A percentile compares a stretch with the other conserved stretches of the same genome.
These are phyloP conservation scores for Pseudanteris insignis DNA, from an alignment of 2,888 invertebrate genomes.

Conservation along the genomic window DNA sequence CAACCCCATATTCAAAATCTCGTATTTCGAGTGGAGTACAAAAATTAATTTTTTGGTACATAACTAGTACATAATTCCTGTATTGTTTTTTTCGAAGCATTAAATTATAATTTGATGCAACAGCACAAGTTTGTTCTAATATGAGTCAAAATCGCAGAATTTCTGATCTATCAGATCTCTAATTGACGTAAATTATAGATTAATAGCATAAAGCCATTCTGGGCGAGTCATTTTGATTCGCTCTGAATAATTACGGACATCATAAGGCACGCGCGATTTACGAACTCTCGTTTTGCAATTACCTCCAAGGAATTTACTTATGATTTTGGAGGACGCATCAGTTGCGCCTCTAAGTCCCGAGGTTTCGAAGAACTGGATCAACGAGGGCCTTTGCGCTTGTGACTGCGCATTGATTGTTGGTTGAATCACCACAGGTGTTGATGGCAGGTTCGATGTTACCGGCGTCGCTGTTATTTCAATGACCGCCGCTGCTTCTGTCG, in stretches of 20 bases:
- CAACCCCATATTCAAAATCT: too few species aligned
- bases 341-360: constrained; percentile 55
- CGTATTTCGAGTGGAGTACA: too few species aligned
- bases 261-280: constrained; percentile 11
- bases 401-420: constrained; percentile 35
- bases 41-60: too few species aligned
- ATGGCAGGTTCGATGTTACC: constrained; percentile 43
- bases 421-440: constrained; percentile 40
- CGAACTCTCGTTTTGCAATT: constrained; percentile 47
- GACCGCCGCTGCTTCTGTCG: constrained; percentile 43
- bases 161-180: constrained; percentile 6
- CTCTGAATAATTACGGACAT: constrained; percentile 28
- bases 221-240: constrained; percentile 29
- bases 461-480: constrained; percentile 47
- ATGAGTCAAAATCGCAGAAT: too few species aligned
- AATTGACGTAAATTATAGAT: constrained; percentile 31
- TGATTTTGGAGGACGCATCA: constrained; percentile 61
- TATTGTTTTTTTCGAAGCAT: too few species aligned
- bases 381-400: constrained; percentile 48
- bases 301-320: constrained; percentile 64
- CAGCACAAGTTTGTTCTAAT: too few species aligned
- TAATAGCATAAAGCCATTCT: constrained; percentile 40
- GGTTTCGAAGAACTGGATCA: constrained; percentile 50
- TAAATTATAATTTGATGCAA: too few species aligned
- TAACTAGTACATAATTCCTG: too few species aligned